These are phyloP conservation scores for Myotis yumanensis DNA, from an alignment of 2,113 vertebrate species.

Conservation along the genomic window DNA sequence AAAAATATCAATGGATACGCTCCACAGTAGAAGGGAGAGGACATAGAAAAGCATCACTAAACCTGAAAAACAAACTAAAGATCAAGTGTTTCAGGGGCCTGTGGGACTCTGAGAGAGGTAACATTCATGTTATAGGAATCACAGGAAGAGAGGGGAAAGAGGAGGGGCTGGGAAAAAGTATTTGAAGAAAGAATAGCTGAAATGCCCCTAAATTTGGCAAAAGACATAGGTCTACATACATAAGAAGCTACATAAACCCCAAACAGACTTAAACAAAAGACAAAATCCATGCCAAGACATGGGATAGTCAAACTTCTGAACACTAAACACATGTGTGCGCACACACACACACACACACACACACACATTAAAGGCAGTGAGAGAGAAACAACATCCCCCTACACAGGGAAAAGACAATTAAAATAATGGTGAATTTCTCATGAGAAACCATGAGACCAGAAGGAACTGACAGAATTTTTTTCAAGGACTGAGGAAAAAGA, in stretches of 20 bases:
- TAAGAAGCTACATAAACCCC: background rate
- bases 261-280: background rate
- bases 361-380: background rate
- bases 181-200: background rate
- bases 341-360: rapidly evolving
- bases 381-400: background rate
- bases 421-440: background rate
- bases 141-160: background rate
- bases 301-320: background rate
- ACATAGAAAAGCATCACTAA: background rate
- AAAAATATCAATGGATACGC: no score
- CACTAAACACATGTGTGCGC: no score
- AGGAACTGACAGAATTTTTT: background rate
- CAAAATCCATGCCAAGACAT: background rate
- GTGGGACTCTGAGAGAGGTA: background rate
- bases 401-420: background rate
- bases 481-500: background rate
- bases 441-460: background rate
- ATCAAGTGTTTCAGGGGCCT: background rate
- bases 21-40: background rate
- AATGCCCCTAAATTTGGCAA: background rate
- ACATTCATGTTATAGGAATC: background rate
- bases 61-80: background rate
- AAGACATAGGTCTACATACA: background rate
- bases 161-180: background rate